Conservation (phyloP, 2,888 invertebrate genomes). For the Drosophila acutilabella region DNA sequence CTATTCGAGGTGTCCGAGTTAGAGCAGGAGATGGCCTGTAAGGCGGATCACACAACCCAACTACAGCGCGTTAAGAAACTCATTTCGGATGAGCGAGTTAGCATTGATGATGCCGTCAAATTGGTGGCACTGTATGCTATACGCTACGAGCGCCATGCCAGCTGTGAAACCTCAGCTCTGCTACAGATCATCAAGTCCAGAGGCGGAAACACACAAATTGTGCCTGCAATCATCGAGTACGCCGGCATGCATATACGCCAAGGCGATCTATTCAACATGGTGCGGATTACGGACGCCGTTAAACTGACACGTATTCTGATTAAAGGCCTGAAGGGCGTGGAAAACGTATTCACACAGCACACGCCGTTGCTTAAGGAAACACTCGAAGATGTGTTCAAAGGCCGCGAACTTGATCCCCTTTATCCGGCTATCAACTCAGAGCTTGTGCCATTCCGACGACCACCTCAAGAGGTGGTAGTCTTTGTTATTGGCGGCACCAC, state of each 20-base stretch:
- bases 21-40: conserved; percentile 97
- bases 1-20: conserved; percentile 96
- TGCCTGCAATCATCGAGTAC: conserved; percentile 91
- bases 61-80: conserved; percentile 92
- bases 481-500: conserved; percentile 98
- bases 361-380: conserved; percentile 95
- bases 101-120: conserved; percentile 92
- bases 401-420: conserved; percentile 92
- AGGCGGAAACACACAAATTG: conserved; percentile 88
- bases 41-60: conserved; percentile 92
- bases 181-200: conserved; percentile 90
- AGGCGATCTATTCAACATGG: conserved; percentile 94
- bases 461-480: conserved; percentile 97
- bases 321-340: conserved; percentile 95
- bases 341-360: conserved; percentile 99
- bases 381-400: conserved; percentile 95
- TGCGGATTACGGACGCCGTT: conserved; percentile 96
- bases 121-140: conserved; percentile 97
- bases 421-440: conserved; percentile 94
- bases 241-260: conserved; percentile 93
- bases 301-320: conserved; percentile 87
- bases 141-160: conserved; percentile 95
- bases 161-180: conserved; percentile 92
- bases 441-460: conserved; percentile 86
- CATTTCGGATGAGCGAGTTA: conserved; percentile 89